Evolutionary conservation across 2,113 vertebrate species (phyloP), one percentile per base, ranked within the genome.

Genomic region (Oryzias woworae): DNA sequence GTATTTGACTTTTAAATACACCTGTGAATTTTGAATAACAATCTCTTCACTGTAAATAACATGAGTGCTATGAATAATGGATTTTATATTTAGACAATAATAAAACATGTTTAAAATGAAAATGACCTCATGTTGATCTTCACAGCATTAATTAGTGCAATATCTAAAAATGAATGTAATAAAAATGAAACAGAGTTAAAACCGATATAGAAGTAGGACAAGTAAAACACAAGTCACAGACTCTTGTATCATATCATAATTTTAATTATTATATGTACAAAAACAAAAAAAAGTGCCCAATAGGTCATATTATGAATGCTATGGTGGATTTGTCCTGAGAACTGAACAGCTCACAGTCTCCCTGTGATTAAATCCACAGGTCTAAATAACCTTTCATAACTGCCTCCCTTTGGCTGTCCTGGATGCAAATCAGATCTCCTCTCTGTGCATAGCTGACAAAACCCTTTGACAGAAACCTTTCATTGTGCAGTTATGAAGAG

Each of bases 251-350:
- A 56, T 68, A 67, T 65, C 22, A 56, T 71, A 49, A 41, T 61
- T 82, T 83, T 76, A 81, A 78, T 84, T 58, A 1, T 59, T 66
- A 66, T 68, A 82, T 87, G 80, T 81, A 85, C 81, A 81, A 69
- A 76, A 57, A 47, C 57, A 63, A 74, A 45, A 20, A 69, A 56
- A 64, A 62, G 71, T 62, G 77, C 63, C 75, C 23, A 50, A 66
- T 42, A 54, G 28, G 61, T 45, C 70, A 58, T 60, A 43, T 55
- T 58, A 66, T 31, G 36, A 46, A 61, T n/a, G 0, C 24, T 62
- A 26, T 13, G 15, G 49, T 60, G 70, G 59, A 69, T 75, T 58
- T 67, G 28, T 44, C 12, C 77, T 70, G 58, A 81, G 64, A 73
- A 66, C 53, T 67, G 62, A 84, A 71, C 49, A 50, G 60, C 53